Evolutionary conservation across 2,113 vertebrate genomes (phyloP), one percentile per base, ranked within the genome.

Genomic region (Platysternon megacephalum): DNA sequence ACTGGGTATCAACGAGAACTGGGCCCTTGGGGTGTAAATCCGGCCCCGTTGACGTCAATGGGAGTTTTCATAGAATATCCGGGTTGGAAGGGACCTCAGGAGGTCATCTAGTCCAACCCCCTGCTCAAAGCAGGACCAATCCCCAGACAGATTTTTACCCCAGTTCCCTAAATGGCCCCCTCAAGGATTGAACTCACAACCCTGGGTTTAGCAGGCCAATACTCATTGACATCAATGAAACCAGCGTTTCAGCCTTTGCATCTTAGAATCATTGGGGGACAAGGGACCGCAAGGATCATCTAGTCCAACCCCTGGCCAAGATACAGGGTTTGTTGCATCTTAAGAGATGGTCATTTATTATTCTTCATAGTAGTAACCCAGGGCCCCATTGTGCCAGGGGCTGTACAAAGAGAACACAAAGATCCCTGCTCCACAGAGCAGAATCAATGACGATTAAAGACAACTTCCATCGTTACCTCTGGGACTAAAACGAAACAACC

Each of bases 391-490:
- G 72, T 26, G 5, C 46, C 4, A 1, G 24, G 74, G 14, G 68
- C 5, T 1, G 13, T 0, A 8, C 46, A 61, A 6, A 9, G 42
- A 24, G 9, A 28, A 13, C 28, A 0, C 4, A 11, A 14, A 2
- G 1, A 0, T 0, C 46, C 35, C 19, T 42, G 39, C 42, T 14
- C 72, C 39, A 6, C 21, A 46, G 26, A 1, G 13, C 11, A 0
- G 1, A 0, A 48, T 8, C n/a, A 1, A 8, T 0, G 11, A 79
- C 5, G 32, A 9, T 28, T 42, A 28, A 8, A 14, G 65, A 1
- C 3, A 1, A 46, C 2, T 3, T 82, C 24, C 14, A 5, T 46
- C 42, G 0, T 11, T 51, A 46, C 61, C 49, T 79, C 4, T 53
- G 88, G 32, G 87, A 53, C 11, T 65, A 1, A 80, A 8, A 13